Percentiles rank a stretch among this genome's conserved stretches.
phyloP scores from a whole-genome alignment of 2,888 invertebrate genomes.

The Drosophila barbarae region DNA sequence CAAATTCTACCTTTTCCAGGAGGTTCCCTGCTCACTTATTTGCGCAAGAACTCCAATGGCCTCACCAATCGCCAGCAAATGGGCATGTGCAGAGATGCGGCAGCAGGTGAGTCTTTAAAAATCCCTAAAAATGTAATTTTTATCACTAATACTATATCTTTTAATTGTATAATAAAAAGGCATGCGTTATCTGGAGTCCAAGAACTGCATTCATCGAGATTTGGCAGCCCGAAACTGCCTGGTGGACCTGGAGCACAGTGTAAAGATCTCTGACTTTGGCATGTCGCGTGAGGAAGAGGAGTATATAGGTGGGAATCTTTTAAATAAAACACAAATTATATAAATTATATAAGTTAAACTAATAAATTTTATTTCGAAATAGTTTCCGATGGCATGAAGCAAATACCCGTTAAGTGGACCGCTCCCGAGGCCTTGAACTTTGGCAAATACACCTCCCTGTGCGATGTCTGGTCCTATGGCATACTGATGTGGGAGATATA shows the following conservation, averaged over 20 bases:
- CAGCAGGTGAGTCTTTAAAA: slow-evolving; percentile 83
- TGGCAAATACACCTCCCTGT: slow-evolving; percentile 96
- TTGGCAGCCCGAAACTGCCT: slow-evolving; percentile 95
- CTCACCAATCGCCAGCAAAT: slow-evolving; percentile 86
- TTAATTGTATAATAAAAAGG: slow-evolving; percentile 64
- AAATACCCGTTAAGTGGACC: slow-evolving; percentile 99
- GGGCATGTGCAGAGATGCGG: slow-evolving; percentile 96
- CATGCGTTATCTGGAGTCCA: slow-evolving; percentile 96
- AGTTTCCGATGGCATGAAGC: slow-evolving; percentile 98
- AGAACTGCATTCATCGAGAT: slow-evolving; percentile 97
- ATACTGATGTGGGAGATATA: slow-evolving; percentile 98
- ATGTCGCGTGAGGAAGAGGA: slow-evolving; percentile 99
- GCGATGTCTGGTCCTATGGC: slow-evolving; percentile 98
- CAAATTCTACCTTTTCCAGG: slow-evolving; percentile 81
- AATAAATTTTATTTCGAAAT: not conserved
- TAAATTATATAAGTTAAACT: not conserved
- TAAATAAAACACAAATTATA: not conserved
- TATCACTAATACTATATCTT: not conserved
- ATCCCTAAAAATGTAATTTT: not conserved
- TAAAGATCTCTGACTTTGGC: slow-evolving; percentile 98
- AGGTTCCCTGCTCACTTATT: slow-evolving; percentile 93
- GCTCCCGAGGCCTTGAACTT: slow-evolving; percentile 98
- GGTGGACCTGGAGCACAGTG: slow-evolving; percentile 88
- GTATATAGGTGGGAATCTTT: slow-evolving; percentile 83
- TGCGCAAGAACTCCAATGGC: slow-evolving; percentile 87